Evolutionary conservation across 1,140 invertebrate genomes (phyloP), one percentile per base, ranked within the genome.

Genomic region (Bombus ignitus): DNA sequence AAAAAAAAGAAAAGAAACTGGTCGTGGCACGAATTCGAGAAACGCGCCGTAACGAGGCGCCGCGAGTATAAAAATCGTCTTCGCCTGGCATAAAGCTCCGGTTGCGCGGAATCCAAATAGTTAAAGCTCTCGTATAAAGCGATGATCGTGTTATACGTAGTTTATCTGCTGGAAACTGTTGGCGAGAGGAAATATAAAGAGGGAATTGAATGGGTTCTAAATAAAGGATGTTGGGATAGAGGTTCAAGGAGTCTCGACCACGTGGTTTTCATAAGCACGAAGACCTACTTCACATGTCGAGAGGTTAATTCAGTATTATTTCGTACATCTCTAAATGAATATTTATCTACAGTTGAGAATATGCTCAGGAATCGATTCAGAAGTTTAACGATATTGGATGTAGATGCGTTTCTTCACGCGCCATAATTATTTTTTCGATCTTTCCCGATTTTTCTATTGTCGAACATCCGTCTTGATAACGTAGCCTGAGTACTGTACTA

Each of bases 41-140:
- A 72, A 85, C 32, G 8, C 68, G 4, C 1, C 6, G 76, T 62
- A 84, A 84, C 66, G 82, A 84, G 47, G 47, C 65, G 28, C n/a
- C 25, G 3, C 3, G 6, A 22, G 53, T 79, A 28, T 35, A 71
- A 79, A 79, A 84, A 71, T 71, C 53, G 39, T 79, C 74, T 39
- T 22, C 62, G 32, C 13, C 3, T 18, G 3, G 10, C 47, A 47
- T 53, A 47, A 37, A 62, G 10, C 66, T 71, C 12, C 15, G n/a
- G n/a, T 66, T 32, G 5, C n/a, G 28, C 13, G 32, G 35, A 25
- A 37, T 25, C 22, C 12, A 32, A 68, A 68, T 0, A 9, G 9
- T 32, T 32, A 18, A 32, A 66, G 18, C 32, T 8, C 62, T 6
- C n/a, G 62, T 35, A 10, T 22, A n/a, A 32, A 15, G 2, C 32